phyloP scores from a whole-genome alignment of 1,140 invertebrate genomes.

The Aphaenogaster floridana region DNA sequence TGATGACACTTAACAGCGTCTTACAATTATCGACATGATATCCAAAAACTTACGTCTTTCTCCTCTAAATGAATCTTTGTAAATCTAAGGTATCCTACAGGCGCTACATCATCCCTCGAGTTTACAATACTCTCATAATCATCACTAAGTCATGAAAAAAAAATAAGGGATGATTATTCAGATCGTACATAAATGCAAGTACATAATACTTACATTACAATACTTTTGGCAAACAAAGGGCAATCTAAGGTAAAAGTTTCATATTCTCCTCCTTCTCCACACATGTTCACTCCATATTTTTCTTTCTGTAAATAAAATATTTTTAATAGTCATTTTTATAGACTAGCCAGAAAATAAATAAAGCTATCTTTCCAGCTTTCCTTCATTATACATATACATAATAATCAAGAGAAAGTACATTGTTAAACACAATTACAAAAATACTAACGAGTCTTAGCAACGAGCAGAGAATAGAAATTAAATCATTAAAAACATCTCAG shows the following conservation, averaged over 20 bases:
- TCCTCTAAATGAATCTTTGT: slow-evolving; percentile 92
- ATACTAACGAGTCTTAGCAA: slow-evolving; percentile 6
- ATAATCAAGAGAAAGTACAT: too few species aligned
- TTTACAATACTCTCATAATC: slow-evolving; percentile 95
- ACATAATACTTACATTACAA: slow-evolving; percentile 93
- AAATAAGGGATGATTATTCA: slow-evolving; percentile 8
- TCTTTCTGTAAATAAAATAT: slow-evolving; percentile 89
- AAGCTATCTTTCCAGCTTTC: slow-evolving; percentile 4
- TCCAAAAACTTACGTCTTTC: slow-evolving; percentile 87
- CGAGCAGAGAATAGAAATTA: not conserved
- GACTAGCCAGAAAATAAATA: not conserved
- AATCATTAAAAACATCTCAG: slow-evolving; percentile 40
- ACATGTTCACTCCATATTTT: slow-evolving; percentile 98
- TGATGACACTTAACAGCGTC: slow-evolving; percentile 6
- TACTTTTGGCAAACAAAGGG: slow-evolving; percentile 96
- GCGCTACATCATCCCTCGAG: slow-evolving; percentile 96
- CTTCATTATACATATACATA: not conserved
- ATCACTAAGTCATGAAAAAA: slow-evolving; percentile 89
- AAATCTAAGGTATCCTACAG: slow-evolving; percentile 97
- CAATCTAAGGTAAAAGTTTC: slow-evolving; percentile 99
- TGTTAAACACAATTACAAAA: slow-evolving; percentile 7
- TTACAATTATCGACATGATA: slow-evolving; percentile 19
- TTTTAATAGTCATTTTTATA: not conserved
- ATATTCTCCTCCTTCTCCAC: slow-evolving; percentile 99
- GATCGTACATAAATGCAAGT: slow-evolving; percentile 28